Percentiles rank a stretch among this genome's conserved stretches.
These are phyloP conservation scores for Blennius ocellaris DNA, from an alignment of 2,113 vertebrate genomes.

Conservation along the genomic window DNA sequence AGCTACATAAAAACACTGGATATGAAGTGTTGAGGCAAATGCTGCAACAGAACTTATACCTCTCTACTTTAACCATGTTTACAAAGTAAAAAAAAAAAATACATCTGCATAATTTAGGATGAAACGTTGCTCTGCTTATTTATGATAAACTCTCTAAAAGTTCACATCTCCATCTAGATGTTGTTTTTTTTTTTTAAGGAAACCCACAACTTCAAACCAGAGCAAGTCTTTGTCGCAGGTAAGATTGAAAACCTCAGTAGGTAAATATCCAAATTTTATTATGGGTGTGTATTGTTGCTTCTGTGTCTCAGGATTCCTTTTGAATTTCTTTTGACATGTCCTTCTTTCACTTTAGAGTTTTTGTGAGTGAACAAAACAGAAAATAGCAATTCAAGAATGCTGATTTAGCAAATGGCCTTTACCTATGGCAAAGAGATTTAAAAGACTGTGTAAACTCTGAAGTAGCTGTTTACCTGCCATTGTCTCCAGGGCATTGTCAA, in stretches of 20 bases:
- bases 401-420: conserved; percentile 22
- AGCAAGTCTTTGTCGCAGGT: no score
- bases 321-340: conserved; percentile 1
- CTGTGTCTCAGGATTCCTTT: conserved; percentile 3
- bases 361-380: conserved; percentile 8
- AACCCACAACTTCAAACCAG: no score
- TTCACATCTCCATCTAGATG: no score
- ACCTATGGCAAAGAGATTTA: conserved; percentile 32
- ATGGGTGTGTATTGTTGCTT: not conserved
- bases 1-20: not conserved
- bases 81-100: no score
- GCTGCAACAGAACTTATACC: no score
- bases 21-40: not conserved
- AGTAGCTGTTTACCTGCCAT: conserved; percentile 62
- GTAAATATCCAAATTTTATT: not conserved
- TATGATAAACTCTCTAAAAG: no score
- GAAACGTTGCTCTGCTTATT: no score
- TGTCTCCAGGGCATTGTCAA: conserved; percentile 58
- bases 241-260: not conserved
- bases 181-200: no score
- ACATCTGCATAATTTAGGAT: no score
- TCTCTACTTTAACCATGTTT: no score
- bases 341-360: conserved; percentile 24
- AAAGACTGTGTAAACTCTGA: conserved; percentile 60
- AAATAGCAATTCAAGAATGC: conserved; percentile 30